Evolutionary conservation across 2,888 invertebrate genomes (phyloP).

Genomic region (Drosophila meridiana): DNA sequence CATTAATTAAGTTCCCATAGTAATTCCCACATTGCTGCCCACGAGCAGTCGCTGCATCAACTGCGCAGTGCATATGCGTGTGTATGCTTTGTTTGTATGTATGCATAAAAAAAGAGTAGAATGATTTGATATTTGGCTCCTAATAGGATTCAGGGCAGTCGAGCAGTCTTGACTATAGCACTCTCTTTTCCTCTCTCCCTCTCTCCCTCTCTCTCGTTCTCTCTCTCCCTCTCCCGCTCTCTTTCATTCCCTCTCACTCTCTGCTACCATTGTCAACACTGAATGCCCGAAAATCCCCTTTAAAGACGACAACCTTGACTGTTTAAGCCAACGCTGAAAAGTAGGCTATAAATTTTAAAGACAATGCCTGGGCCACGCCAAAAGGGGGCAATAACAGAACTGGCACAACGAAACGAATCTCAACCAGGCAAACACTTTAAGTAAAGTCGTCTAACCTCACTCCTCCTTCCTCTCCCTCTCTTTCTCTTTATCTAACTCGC

Average conservation of each 20-base stretch:
- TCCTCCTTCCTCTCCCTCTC: background rate
- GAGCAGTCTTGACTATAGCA: too few species aligned
- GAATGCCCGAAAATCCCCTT: slow-evolving; percentile 23
- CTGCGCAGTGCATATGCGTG: too few species aligned
- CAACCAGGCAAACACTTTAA: slow-evolving; percentile 21
- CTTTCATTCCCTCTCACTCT: background rate
- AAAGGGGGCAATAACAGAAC: slow-evolving; percentile 8
- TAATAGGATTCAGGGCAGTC: too few species aligned
- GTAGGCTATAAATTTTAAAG: slow-evolving; percentile 46
- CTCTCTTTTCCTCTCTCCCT: background rate
- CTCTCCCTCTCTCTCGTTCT: background rate
- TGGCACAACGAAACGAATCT: slow-evolving; percentile 6
- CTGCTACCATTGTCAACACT: slow-evolving; percentile 13
- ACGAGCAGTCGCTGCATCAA: too few species aligned
- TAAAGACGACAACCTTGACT: background rate
- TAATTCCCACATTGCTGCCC: too few species aligned
- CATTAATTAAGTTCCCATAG: too few species aligned
- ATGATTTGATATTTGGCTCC: too few species aligned
- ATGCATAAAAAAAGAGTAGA: too few species aligned
- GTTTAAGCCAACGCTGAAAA: slow-evolving; percentile 15
- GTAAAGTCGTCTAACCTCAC: background rate
- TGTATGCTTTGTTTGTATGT: too few species aligned
- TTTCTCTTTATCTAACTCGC: background rate
- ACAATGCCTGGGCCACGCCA: slow-evolving; percentile 5
- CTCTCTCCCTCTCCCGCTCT: background rate